Evolutionary conservation across 2,888 invertebrate genomes (phyloP), one percentile per base, ranked within the genome.

Genomic region (Horisme vitalbata): DNA sequence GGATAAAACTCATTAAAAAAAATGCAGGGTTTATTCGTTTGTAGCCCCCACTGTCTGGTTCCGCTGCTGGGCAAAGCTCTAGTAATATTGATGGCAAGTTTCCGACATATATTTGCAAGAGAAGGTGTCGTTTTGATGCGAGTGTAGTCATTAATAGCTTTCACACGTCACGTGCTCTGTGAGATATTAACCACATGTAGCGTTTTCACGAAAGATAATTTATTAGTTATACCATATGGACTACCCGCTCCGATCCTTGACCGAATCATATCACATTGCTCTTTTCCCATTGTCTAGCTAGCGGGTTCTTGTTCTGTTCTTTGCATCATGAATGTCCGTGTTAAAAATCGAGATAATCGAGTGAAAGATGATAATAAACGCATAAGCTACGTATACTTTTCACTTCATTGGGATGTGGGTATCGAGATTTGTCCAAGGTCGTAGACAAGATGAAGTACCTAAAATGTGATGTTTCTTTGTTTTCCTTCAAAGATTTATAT

Each of bases 381-480:
- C 32, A 18, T 12, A 43, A 52, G 58, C 37, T 41, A 46, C 36
- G 43, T 48, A 53, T 44, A 52, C 45, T 35, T 57, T 55, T 24
- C 13, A n/a, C 10, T 55, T 24, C 13, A n/a, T n/a, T 28, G 27
- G 6, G 21, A 4, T 27, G 21, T 38, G 20, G 36, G 55, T 65
- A 68, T 65, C 63, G 51, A 57, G 59, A 64, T 59, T 55, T 49
- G 26, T 20, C 38, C 61, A 63, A 66, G 65, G 65, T 56, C 57
- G 27, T 49, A 33, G 46, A 51, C 51, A 34, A 7, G 27, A 36
- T 46, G 35, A 51, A 39, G 23, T 48, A 49, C 6, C 33, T 45
- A 41, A 37, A 46, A 47, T 45, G 30, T 21, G 18, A 45, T 20
- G 41, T 30, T 45, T 28, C 24, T 12, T 33, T 48, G 2, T 34